Evolutionary conservation across 1,140 invertebrate genomes (phyloP).

Genomic region (Bombus confusus): DNA sequence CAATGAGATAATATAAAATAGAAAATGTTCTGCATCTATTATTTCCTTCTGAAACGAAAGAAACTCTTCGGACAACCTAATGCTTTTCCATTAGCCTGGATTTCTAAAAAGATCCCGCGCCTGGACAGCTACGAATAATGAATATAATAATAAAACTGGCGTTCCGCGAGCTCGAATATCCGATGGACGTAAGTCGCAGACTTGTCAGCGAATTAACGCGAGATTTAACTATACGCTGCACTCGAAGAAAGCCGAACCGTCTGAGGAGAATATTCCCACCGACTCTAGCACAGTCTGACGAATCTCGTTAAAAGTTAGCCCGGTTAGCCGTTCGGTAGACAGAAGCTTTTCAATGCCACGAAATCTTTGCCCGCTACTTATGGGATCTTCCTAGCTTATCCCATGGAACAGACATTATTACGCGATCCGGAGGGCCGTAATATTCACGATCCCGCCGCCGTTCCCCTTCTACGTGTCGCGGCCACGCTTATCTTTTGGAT

Average conservation of each 20-base stretch:
- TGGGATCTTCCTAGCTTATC: constrained; percentile 37
- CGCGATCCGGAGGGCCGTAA: constrained; percentile 43
- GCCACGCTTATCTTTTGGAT: constrained; percentile 40
- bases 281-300: constrained; percentile 20
- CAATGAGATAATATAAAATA: too few species aligned
- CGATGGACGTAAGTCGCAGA: background rate
- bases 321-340: constrained; percentile 34
- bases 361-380: constrained; percentile 43
- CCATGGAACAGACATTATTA: constrained; percentile 53
- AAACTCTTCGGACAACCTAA: too few species aligned
- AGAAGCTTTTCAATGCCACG: constrained; percentile 41
- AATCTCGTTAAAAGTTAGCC: constrained; percentile 67
- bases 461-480: constrained; percentile 26
- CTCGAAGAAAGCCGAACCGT: constrained; percentile 1
- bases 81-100: too few species aligned
- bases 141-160: background rate
- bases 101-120: background rate
- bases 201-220: constrained; percentile 31
- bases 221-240: constrained; percentile 41
- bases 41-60: too few species aligned
- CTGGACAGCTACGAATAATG: background rate
- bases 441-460: constrained; percentile 21
- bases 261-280: constrained; percentile 42
- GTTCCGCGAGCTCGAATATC: background rate
- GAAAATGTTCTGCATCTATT: too few species aligned